Conservation (phyloP, 2,888 invertebrate genomes). For the Capitulum mitella region DNA sequence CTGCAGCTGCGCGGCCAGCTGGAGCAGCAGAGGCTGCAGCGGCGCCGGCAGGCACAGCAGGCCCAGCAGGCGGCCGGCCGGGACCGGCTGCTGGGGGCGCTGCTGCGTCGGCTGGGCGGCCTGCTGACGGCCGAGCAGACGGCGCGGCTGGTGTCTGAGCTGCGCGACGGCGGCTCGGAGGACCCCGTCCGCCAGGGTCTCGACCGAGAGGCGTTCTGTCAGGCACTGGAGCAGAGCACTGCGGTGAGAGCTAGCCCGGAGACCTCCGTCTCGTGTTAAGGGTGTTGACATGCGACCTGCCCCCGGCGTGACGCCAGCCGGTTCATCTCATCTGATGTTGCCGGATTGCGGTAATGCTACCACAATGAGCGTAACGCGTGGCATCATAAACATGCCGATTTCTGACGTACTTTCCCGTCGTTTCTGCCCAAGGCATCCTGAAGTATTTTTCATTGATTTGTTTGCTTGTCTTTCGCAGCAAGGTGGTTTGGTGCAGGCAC, state of each 20-base stretch:
- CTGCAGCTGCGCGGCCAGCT: background rate
- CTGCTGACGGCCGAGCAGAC: background rate
- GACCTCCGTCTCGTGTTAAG: no score
- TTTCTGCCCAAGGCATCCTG: no score
- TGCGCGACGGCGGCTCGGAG: background rate
- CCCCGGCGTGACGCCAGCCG: no score
- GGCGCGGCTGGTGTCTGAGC: background rate
- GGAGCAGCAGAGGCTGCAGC: constrained; percentile 10
- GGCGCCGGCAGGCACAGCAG: background rate
- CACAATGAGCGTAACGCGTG: no score
- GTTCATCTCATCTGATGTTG: no score
- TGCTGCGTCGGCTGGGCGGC: constrained; percentile 4
- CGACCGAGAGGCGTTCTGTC: background rate
- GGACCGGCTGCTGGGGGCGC: background rate
- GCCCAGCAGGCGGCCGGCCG: background rate
- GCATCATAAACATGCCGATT: no score
- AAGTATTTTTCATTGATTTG: no score
- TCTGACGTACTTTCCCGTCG: no score
- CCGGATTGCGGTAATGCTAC: no score
- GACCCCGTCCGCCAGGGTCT: background rate
- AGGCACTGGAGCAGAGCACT: background rate
- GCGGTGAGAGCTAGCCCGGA: no score
- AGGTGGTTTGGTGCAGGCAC: no score
- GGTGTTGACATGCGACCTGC: background rate
- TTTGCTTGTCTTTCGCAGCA: no score